Evolutionary conservation across 2,888 invertebrate genomes (phyloP).

Genomic region (Drosophila borborema): DNA sequence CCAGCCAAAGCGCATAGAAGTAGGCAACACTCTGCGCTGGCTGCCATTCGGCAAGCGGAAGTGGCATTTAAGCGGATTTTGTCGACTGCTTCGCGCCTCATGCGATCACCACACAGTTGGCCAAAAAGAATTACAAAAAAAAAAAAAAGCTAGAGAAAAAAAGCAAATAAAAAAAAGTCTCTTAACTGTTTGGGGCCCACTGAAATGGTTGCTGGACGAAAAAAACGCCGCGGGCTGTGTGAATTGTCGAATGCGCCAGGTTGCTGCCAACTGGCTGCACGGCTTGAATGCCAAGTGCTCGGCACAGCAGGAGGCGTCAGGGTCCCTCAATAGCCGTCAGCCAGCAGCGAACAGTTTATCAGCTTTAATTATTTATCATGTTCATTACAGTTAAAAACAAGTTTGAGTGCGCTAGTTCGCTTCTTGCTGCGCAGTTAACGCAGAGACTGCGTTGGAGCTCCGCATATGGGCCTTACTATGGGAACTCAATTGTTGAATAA

Average conservation of each 20-base stretch:
- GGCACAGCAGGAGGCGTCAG: conserved; percentile 27
- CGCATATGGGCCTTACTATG: neutral
- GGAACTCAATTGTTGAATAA: neutral
- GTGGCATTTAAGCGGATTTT: conserved; percentile 76
- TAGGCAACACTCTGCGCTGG: conserved; percentile 37
- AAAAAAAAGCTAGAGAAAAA: conserved; percentile 1
- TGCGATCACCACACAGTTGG: conserved; percentile 37
- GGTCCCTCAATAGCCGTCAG: conserved; percentile 1
- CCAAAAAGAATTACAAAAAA: neutral
- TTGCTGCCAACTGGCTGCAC: neutral
- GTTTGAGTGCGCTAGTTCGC: neutral
- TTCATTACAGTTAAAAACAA: neutral
- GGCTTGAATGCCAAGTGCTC: conserved; percentile 44
- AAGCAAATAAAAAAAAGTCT: conserved; percentile 3
- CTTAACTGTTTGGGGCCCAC: neutral
- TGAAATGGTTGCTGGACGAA: conserved; percentile 14
- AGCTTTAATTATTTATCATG: conserved; percentile 13
- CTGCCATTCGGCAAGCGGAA: conserved; percentile 56
- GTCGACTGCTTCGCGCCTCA: conserved; percentile 43
- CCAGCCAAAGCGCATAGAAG: conserved; percentile 43
- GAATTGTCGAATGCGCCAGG: neutral
- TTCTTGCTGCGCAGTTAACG: neutral
- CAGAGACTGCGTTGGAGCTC: no score
- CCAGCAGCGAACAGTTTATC: conserved; percentile 12
- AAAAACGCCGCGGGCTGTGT: conserved; percentile 32